Conservation (phyloP, 2,797 vertebrate species). For the Cirrhinus molitorella region DNA sequence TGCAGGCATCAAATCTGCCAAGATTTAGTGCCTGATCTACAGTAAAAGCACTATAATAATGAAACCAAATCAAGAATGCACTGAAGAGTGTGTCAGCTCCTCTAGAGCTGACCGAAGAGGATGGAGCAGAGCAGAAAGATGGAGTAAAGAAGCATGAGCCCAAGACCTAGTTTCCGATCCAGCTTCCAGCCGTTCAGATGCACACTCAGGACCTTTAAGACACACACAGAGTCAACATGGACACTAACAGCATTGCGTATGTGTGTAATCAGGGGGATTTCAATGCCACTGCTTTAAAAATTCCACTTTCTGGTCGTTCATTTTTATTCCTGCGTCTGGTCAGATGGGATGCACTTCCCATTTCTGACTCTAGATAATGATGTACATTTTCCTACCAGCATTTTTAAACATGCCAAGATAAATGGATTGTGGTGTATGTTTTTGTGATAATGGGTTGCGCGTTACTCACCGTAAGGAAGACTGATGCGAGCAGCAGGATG, state of each 20-base stretch:
- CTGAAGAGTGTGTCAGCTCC: constrained; percentile 13
- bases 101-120: constrained; percentile 82
- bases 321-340: background rate
- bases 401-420: background rate
- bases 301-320: background rate
- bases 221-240: background rate
- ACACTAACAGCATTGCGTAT: background rate
- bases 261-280: background rate
- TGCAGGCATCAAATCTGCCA: background rate
- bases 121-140: constrained; percentile 84
- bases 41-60: background rate
- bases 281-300: background rate
- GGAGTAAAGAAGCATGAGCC: constrained; percentile 80
- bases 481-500: constrained; percentile 82
- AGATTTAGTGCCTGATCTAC: constrained; percentile 9
- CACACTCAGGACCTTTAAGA: constrained; percentile 76
- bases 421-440: background rate
- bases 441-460: constrained; percentile 37
- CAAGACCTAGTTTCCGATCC: constrained; percentile 79
- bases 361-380: background rate
- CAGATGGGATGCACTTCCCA: background rate
- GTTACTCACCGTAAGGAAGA: constrained; percentile 80
- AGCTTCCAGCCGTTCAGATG: constrained; percentile 84
- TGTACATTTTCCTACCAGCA: background rate
- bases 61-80: background rate